phyloP scores from a whole-genome alignment of 2,113 vertebrate genomes.

The Ptyas mucosa region DNA sequence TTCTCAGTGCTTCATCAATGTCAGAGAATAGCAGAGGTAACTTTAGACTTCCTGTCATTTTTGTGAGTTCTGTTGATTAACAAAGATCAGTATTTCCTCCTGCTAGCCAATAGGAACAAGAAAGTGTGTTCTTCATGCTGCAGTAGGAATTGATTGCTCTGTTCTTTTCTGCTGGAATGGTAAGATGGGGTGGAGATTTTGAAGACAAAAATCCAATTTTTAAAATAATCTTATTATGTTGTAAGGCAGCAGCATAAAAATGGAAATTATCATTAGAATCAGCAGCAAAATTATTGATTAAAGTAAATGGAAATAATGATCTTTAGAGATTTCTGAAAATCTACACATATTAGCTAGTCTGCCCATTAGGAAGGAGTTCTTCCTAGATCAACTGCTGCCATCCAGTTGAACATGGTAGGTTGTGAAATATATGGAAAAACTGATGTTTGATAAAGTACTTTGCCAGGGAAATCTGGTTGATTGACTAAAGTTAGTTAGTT shows the following conservation, averaged over 20 bases:
- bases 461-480: not conserved
- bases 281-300: not conserved
- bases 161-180: not conserved
- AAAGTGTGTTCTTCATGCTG: not conserved
- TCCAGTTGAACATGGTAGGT: not conserved
- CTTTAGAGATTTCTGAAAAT: not conserved
- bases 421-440: not conserved
- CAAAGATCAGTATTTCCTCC: not conserved
- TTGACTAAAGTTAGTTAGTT: too few species aligned
- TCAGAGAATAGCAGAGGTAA: not conserved
- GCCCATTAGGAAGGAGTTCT: not conserved
- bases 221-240: not conserved
- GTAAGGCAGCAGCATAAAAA: not conserved
- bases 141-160: not conserved
- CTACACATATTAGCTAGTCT: not conserved
- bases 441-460: not conserved
- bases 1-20: not conserved
- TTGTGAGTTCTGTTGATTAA: not conserved
- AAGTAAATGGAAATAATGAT: not conserved
- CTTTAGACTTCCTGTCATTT: not conserved
- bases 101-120: not conserved
- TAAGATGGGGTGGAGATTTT: not conserved
- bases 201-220: not conserved
- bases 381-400: not conserved
- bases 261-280: not conserved